Evolutionary conservation across 2,888 invertebrate species (phyloP).

Genomic region (Lasioglossum marginatum): DNA sequence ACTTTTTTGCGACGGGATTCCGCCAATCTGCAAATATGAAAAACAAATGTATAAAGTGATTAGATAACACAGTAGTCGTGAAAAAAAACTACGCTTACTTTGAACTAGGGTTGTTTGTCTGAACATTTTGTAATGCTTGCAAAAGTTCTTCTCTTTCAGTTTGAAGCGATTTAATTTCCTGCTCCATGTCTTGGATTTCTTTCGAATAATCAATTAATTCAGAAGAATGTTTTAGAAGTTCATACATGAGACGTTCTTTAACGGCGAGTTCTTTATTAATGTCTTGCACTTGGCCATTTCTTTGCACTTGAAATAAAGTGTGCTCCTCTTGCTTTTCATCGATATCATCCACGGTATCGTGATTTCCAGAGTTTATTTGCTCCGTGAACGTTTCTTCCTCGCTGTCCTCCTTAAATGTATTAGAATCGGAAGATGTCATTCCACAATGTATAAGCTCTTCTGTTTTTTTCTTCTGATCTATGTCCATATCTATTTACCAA

Average conservation of each 20-base stretch:
- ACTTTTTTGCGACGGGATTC: slow-evolving; percentile 92
- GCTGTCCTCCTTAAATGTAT: slow-evolving; percentile 44
- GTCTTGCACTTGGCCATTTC: slow-evolving; percentile 89
- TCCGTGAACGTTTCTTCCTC: slow-evolving; percentile 40
- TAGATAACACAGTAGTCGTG: slow-evolving; percentile 17
- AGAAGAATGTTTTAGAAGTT: slow-evolving; percentile 87
- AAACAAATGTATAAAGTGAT: not conserved
- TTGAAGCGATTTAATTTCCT: slow-evolving; percentile 89
- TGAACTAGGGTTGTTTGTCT: slow-evolving; percentile 85
- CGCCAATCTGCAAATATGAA: slow-evolving; percentile 86
- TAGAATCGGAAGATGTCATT: slow-evolving; percentile 64
- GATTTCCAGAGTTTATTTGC: slow-evolving; percentile 62
- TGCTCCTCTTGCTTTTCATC: slow-evolving; percentile 88
- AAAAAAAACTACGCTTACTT: slow-evolving; percentile 79
- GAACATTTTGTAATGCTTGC: slow-evolving; percentile 88
- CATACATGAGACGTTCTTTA: slow-evolving; percentile 88
- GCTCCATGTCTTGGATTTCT: slow-evolving; percentile 87
- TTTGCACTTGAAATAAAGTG: slow-evolving; percentile 88
- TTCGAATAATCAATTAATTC: slow-evolving; percentile 84
- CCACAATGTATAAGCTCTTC: slow-evolving; percentile 82
- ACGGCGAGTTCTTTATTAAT: slow-evolving; percentile 89
- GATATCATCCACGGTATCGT: slow-evolving; percentile 85
- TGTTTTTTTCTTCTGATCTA: slow-evolving; percentile 86
- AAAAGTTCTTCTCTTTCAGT: slow-evolving; percentile 90
- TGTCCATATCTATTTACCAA: slow-evolving; percentile 77